Evolutionary conservation across 2,113 vertebrate genomes (phyloP), one percentile per base, ranked within the genome.

Genomic region (Semicossyphus pulcher): DNA sequence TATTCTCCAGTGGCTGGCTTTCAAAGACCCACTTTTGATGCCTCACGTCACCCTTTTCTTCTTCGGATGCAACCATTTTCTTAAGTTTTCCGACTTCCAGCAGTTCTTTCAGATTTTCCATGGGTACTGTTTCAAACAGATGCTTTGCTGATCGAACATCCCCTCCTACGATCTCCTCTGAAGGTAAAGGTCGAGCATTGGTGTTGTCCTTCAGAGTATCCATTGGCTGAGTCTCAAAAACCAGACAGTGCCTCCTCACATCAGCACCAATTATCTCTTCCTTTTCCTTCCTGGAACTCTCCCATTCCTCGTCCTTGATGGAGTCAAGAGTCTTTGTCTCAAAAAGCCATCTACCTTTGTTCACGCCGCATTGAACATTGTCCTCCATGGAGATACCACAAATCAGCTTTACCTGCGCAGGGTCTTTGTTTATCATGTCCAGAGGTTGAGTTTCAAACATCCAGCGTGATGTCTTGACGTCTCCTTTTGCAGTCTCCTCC

Each of bases 11-110:
- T 3, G 95, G 94, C 66, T 95, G 94, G 64, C 95, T 97, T 88
- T 98, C 96, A 86, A 98, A 98, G 63, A 97, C 76, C 96, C 95
- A 96, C 85, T 91, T 96, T 20, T 97, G 96, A 82, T 96, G 96
- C 45, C 92, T 94, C 52, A 97, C 96, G 12, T 97, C 95, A 0
- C 96, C 96, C 56, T 93, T 97, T 86, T 97, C 96, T 67, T 97
- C 95, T 39, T 96, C 94, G 16, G 93, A 93, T 7, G 96, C 88
- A 12, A 90, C 80, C 47, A 91, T 89, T 87, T 95, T 96, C 84
- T 93, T 78, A 52, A 97, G 93, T 81, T 94, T 96, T 21, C 94
- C 96, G 31, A 95, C 90, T 72, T 96, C 94, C 4, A 80, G 67
- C 67, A 94, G 93, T n/a, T 96, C 95, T 84, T 95, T 96, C 62